Base-by-base conservation (phyloP, 2,888 invertebrate species). In the Lasioglossum zephyrum region DNA sequence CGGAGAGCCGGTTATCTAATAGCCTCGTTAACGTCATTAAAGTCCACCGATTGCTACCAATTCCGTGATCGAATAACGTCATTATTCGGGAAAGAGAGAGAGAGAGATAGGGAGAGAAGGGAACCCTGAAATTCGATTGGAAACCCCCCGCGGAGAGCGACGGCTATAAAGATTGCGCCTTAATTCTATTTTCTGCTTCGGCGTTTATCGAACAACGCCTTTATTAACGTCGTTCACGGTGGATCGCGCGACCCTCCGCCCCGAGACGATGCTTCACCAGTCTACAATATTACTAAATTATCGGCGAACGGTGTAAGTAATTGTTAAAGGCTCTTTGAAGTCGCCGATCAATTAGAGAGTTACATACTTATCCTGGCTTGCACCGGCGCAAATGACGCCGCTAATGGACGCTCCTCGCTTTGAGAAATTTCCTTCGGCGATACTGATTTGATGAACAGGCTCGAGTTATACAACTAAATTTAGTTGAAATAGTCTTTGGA, bases 21-120 rank as follows among this genome's bases (percentile, higher is more conserved):
- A 88, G 87, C 80, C 77, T 85, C 86, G 85, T 86, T 87, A 86
- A 90, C 85, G 60, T 86, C 85, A 81, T 90, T 90, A 87, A 85
- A 82, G 83, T 79, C 82, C 83, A 86, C 81, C 84, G 90, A 90
- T 90, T 90, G 87, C 88, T 85, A 72, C 74, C 88, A 86, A 83
- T 88, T 86, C 83, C 69, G 79, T 70, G 86, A 87, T 87, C 86
- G 80, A 66, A 78, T 89, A 89, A 90, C 84, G 53, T 82, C 82
- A 77, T 90, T 90, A 89, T 69, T n/a, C 72, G 26, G 4, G 5
- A 26, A 16, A 26, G 26, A 13, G 26, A 13, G 26, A 26, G 60
- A 13, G 60, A 13, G 16, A 13, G 60, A 13, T 26, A 13, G 26
- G 4, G 60, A 13, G 26, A 13, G 60, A 13, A 8, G 77, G 79